Evolutionary conservation across 2,888 invertebrate species (phyloP), one percentile per base, ranked within the genome.

Genomic region (Mimas tiliae): DNA sequence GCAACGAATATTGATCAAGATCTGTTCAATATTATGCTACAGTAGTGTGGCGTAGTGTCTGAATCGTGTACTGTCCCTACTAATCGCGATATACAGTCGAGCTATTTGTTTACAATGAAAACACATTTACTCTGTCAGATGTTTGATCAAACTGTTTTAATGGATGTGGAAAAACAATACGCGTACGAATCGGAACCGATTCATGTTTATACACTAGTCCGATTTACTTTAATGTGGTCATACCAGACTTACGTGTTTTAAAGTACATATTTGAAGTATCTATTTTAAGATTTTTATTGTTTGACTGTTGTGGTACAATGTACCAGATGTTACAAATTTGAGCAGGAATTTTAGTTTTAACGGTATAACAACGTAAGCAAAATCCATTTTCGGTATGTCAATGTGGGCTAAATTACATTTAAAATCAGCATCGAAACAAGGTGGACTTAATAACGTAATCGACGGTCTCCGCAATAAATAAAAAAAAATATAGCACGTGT

Each of bases 31-130:
- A 42, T 42, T 42, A 19, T 58, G 11, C 69, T 70, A 70, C 73
- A 72, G 71, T 66, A 67, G 58, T 58, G 58, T 74, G 70, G 72
- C 74, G 19, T 42, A 42, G 58, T 58, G 12, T 38, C 58, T 38
- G 42, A 76, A 73, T 69, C 66, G 62, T 66, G 58, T 19, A 42
- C 27, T 27, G 27, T 27, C 27, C 27, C 27, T 27, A 27, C 58
- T 58, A 58, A 11, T 33, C 53, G 34, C 53, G 42, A 50, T 19
- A 33, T 65, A 48, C 55, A n/a, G 38, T 52, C 34, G 34, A 53
- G 52, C 63, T 52, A 45, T 76, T 74, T 88, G 87, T 91, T 90
- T 89, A 85, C 82, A 87, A 84, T 87, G 86, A 89, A 91, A 91
- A 91, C 88, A 90, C 89, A 89, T 88, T 86, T 82, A 84, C 81